Base-by-base conservation (phyloP, 2,888 invertebrate species). In the Drosophila dives region DNA sequence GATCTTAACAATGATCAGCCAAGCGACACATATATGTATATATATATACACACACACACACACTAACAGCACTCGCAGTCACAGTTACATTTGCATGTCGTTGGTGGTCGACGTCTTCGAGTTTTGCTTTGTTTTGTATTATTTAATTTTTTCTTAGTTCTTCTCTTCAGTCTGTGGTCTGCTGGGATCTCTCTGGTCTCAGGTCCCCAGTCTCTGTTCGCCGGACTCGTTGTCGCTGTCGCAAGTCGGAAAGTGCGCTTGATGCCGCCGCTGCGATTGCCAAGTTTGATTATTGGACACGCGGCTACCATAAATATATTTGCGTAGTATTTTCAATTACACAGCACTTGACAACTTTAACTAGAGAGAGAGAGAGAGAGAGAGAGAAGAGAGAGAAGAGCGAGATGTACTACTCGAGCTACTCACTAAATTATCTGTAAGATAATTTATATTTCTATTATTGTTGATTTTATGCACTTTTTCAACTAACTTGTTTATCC, bases 1-100 rank as follows among this genome's bases (percentile, higher is more conserved):
- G 85, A 85, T 85, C 85, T 89, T 89, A 86, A 89, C 85, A 86
- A 85, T 85, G 85, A 86, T 81, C 85, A 89, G 79, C 89, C 84
- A 88, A 89, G 80, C 85, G 82, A 80, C 77, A 74, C 77, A 76
- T 61, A 80, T 42, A 53, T 26, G 50, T 10, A 62, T 32, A 61
- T 20, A 54, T 32, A 61, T 33, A 68, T 32, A 60, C n/a, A 36
- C 34, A 83, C 61, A 73, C 59, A 71, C 51, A 51, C 4, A 60
- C 53, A 66, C 51, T 12, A 23, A 54, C 34, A 54, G 48, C 29
- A 29, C 32, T 54, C 12, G 40, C 23, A 50, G 49, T 36, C 32
- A 42, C 73, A 72, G 60, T 72, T 69, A 72, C 77, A 86, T 86
- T 89, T 86, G 87, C 89, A 86, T 89, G 87, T 86, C 86, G 86